These are phyloP conservation scores for Caenorhabditis latens DNA, from an alignment of 1,140 invertebrate species.

Conservation along the genomic window DNA sequence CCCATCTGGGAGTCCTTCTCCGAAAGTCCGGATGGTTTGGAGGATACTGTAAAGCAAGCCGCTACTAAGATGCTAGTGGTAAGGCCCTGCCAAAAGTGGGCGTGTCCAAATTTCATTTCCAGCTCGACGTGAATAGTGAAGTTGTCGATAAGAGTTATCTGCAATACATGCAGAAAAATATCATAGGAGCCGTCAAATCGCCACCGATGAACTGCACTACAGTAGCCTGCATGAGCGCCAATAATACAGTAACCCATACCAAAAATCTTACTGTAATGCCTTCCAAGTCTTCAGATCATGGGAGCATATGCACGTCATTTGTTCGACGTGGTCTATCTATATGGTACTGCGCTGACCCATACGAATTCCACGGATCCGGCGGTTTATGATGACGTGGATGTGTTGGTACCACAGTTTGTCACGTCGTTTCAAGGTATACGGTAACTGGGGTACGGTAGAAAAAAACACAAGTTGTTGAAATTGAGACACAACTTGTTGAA, in stretches of 20 bases:
- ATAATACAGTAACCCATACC: neutral
- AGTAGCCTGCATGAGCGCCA: neutral
- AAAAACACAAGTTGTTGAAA: neutral
- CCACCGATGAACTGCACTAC: neutral
- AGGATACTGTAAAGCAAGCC: neutral
- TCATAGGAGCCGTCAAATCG: neutral
- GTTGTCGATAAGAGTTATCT: neutral
- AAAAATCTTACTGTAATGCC: neutral
- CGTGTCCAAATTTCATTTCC: neutral
- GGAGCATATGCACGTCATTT: slow-evolving; percentile 40
- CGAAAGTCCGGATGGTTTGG: neutral
- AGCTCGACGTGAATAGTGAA: slow-evolving; percentile 14
- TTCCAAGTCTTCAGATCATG: neutral
- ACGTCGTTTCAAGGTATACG: slow-evolving; percentile 20
- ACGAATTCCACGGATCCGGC: slow-evolving; percentile 26
- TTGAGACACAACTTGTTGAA: neutral
- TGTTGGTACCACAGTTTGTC: neutral
- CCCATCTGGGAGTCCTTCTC: slow-evolving; percentile 13
- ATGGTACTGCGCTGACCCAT: neutral
- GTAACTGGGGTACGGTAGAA: neutral
- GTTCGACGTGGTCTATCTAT: slow-evolving; percentile 43
- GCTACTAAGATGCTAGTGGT: neutral
- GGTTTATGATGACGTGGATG: neutral
- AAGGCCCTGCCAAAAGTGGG: neutral
- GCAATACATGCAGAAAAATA: slow-evolving; percentile 16